Evolutionary conservation across 1,140 invertebrate species (phyloP), one percentile per base, ranked within the genome.

Genomic region (Musca domestica): DNA sequence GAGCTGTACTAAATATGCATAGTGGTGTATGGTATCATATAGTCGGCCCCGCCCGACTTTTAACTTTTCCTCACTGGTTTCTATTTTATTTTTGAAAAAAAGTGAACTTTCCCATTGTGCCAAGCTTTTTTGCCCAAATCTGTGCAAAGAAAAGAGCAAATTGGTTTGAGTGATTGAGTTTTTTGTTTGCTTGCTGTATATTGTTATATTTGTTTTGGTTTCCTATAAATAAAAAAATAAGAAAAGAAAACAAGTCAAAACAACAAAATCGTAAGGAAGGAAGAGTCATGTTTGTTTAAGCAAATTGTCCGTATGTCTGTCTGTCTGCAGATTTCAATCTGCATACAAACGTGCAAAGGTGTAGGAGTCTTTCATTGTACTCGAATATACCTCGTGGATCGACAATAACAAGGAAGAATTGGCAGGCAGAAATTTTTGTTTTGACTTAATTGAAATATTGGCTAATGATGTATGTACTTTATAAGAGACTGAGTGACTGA

Each of bases 121-220:
- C 6, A 5, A 41, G 4, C 34, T 10, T 41, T 41, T 41, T 41
- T 41, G 34, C 2, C 10, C 12, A 41, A 41, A 41, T 41, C 34
- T 41, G 12, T 41, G 34, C 5, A 34, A 20, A 34, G 27, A 41
- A 61, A 61, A 41, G 19, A 41, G 56, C 30, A 61, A 61, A 61
- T 61, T 61, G 56, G 56, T 61, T 61, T 61, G 56, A 61, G 56
- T 61, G 56, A 61, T 61, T 61, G 56, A 61, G 19, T 34, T 61
- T 58, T 25, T 25, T 30, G 14, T 30, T n/a, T 48, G 9, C 27
- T 30, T 3, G 6, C 2, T 5, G 34, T 41, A 12, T 41, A 41
- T 41, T 41, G 34, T 41, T 41, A 41, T 41, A 41, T 41, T 41
- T 41, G 34, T 41, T 41, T 41, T 41, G 34, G 6, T 41, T 41